Percentiles rank a stretch among this genome's conserved stretches.
Evolutionary conservation across 2,888 invertebrate species (phyloP).

Genomic region (Latheticus oryzae): DNA sequence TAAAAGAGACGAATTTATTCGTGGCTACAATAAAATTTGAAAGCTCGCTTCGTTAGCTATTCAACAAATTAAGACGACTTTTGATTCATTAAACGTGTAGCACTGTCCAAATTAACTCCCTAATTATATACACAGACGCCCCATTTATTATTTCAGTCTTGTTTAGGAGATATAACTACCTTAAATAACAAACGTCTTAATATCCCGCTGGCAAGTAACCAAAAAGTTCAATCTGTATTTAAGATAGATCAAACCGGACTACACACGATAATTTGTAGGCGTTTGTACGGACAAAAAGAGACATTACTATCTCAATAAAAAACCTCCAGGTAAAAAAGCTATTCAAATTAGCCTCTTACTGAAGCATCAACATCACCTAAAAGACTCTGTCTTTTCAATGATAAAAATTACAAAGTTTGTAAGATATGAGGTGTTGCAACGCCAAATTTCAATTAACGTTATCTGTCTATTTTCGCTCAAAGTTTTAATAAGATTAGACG

Average conservation of each 20-base stretch:
- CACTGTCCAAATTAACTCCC: conserved; percentile 40
- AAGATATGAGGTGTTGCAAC: conserved; percentile 27
- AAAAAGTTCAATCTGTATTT: conserved; percentile 39
- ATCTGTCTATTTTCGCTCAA: conserved; percentile 41
- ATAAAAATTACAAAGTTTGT: conserved; percentile 24
- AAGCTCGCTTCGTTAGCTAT: conserved; percentile 35
- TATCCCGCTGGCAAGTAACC: conserved; percentile 42
- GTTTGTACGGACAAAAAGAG: conserved; percentile 17
- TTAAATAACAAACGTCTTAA: conserved; percentile 42
- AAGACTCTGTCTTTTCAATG: conserved; percentile 7
- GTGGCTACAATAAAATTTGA: conserved; percentile 25
- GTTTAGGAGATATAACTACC: conserved; percentile 38
- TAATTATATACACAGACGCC: conserved; percentile 39
- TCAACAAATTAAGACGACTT: conserved; percentile 38
- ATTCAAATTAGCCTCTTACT: too few species aligned
- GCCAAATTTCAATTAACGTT: conserved; percentile 42
- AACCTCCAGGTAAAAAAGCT: conserved; percentile 1
- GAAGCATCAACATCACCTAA: too few species aligned
- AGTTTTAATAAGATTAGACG: conserved; percentile 43
- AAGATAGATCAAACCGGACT: conserved; percentile 34
- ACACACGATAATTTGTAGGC: conserved; percentile 37
- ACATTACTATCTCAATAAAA: conserved; percentile 18
- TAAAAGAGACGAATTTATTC: conserved; percentile 30
- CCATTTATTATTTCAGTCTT: conserved; percentile 41
- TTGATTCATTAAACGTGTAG: conserved; percentile 39